Base-by-base conservation (phyloP, 2,888 invertebrate genomes). In the Dermolepida albohirtum region DNA sequence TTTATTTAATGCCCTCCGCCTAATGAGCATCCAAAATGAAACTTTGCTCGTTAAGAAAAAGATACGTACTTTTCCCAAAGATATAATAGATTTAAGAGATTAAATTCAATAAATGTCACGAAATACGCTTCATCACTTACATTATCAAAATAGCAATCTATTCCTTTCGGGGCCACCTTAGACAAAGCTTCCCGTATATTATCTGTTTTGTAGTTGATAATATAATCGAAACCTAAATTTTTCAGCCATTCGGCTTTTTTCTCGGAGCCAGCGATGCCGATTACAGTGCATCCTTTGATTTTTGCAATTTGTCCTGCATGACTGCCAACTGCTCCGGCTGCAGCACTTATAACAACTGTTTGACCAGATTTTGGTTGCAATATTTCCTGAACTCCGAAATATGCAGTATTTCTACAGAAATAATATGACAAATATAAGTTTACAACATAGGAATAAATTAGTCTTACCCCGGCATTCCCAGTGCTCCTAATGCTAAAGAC, bases 221-320 rank as follows among this genome's bases (percentile, higher is more conserved):
- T 90, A 71, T 83, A 80, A 78, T 93, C 90, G 76, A 92, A 92
- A 5, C 88, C 88, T 1, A 92, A 80, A 57, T 89, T 87, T 11
- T 89, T 85, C 17, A 92, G 79, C 90, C 90, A 92, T 71, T 87
- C 83, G 72, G 89, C 89, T 84, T 93, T 93, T 17, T 87, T 89
- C 72, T 91, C 88, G 4, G 88, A 85, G 0, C 92, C 92, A 14
- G 91, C 88, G 74, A 90, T 87, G 4, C 92, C 93, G 72, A 93
- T 88, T 0, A 91, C 92, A 66, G 81, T 86, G 75, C 91, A 89
- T 12, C 89, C 90, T 80, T 89, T 85, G 62, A 89, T 86, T 83
- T 92, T 93, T 0, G 89, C 93, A 70, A 94, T 90, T 84, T 93
- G 93, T 1, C 93, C 93, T 22, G 92, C 93, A 14, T 90, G 86